A percentile compares a stretch with the other conserved stretches of the same genome.
phyloP scores from a whole-genome alignment of 2,113 vertebrate genomes.

The Lophius piscatorius region DNA sequence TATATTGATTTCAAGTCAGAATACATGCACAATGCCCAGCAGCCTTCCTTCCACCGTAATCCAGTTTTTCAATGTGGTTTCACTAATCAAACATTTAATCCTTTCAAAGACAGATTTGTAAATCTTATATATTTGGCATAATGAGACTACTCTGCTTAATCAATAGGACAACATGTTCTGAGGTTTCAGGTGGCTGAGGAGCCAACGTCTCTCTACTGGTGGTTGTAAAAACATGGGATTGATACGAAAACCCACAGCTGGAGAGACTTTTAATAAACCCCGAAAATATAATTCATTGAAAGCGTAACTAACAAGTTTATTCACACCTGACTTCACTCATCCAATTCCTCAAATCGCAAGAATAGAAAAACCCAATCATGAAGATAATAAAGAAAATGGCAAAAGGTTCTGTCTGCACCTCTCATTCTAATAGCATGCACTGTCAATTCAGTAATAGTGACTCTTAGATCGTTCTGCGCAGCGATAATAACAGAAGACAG shows the following conservation, averaged over 20 bases:
- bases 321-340: constrained; percentile 31
- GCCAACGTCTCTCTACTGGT: too few relatives aligned
- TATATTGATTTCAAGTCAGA: too few relatives aligned
- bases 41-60: too few relatives aligned
- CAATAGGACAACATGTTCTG: constrained; percentile 1
- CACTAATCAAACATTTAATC: too few relatives aligned
- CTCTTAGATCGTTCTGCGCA: constrained; percentile 42
- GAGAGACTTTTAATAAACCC: constrained; percentile 7
- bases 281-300: not conserved
- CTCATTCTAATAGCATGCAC: constrained; percentile 18
- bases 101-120: too few relatives aligned
- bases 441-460: constrained; percentile 22
- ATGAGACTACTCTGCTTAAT: constrained; percentile 5
- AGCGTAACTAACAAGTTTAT: too few relatives aligned
- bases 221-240: not conserved
- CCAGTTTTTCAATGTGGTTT: too few relatives aligned
- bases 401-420: too few relatives aligned
- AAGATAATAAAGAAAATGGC: not conserved
- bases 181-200: constrained; percentile 10
- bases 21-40: too few relatives aligned
- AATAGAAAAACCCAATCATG: constrained; percentile 42
- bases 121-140: too few relatives aligned
- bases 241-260: not conserved
- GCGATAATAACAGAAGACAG: constrained; percentile 57
- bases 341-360: constrained; percentile 24